Percentiles rank a stretch among this genome's conserved stretches.
phyloP scores from a whole-genome alignment of 2,888 invertebrate species.

The Drosophila anomalipes region DNA sequence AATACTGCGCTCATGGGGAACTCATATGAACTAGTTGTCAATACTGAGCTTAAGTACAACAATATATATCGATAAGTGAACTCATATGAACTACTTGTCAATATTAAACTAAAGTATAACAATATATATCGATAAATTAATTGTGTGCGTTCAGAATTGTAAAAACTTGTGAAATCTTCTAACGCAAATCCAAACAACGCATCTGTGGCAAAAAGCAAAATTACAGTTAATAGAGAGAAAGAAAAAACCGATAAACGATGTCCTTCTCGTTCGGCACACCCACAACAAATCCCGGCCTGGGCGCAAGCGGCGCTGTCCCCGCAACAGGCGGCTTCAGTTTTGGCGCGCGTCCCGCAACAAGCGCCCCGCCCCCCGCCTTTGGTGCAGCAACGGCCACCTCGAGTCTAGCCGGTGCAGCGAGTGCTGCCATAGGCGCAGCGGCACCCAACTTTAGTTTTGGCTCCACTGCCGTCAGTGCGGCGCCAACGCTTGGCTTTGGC shows the following conservation, averaged over 20 bases:
- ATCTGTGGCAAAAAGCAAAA: neutral
- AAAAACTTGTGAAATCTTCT: constrained; percentile 13
- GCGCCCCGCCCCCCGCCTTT: constrained; percentile 58
- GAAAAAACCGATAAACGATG: constrained; percentile 32
- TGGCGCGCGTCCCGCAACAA: constrained; percentile 64
- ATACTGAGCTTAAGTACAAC: neutral
- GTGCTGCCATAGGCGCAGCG: constrained; percentile 21
- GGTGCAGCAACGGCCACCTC: constrained; percentile 45
- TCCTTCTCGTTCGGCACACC: constrained; percentile 64
- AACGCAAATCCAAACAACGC: neutral
- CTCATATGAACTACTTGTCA: neutral
- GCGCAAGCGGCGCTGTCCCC: constrained; percentile 42
- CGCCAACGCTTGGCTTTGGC: constrained; percentile 67
- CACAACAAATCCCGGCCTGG: constrained; percentile 49
- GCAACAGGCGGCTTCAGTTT: constrained; percentile 58
- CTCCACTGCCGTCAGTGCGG: constrained; percentile 20
- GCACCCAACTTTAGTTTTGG: constrained; percentile 44
- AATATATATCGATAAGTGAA: constrained; percentile 15
- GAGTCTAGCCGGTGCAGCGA: constrained; percentile 41
- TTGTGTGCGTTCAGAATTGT: constrained; percentile 9
- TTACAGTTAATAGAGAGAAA: neutral
- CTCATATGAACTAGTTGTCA: neutral
- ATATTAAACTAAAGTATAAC: neutral
- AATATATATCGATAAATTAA: constrained; percentile 18
- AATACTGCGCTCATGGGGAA: neutral